Conservation (phyloP, 2,797 vertebrate species). For the Apogon hyalosoma region DNA sequence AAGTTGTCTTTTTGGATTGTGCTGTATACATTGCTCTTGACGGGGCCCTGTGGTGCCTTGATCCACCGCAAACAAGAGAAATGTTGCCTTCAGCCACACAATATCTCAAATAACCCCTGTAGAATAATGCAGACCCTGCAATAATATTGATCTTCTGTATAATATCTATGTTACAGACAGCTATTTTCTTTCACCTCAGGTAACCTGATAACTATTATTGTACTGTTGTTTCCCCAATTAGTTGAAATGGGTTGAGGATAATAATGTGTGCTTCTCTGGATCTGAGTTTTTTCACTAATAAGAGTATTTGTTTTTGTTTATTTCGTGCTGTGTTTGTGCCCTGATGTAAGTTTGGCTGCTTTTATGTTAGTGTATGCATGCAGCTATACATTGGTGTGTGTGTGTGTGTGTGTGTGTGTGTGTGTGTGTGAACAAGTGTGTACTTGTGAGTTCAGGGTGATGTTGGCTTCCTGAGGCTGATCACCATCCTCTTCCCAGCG, state of each 20-base stretch:
- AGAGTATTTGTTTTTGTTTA: conserved; percentile 19
- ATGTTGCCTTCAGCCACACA: conserved; percentile 39
- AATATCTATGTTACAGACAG: conserved; percentile 29
- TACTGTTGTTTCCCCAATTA: conserved; percentile 41
- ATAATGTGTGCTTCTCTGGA: background rate
- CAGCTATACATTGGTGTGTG: conserved; percentile 35
- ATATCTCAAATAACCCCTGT: conserved; percentile 32
- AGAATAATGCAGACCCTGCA: conserved; percentile 27
- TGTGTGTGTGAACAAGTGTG: conserved; percentile 52
- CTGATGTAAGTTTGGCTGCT: conserved; percentile 19
- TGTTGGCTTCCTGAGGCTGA: conserved; percentile 81
- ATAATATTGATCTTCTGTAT: conserved; percentile 54
- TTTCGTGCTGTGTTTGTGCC: conserved; percentile 6
- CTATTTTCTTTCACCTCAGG: conserved; percentile 33
- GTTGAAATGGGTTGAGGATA: background rate
- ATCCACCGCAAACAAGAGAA: conserved; percentile 28
- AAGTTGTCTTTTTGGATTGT: conserved; percentile 2
- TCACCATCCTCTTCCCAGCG: conserved; percentile 77
- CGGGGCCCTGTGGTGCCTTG: conserved; percentile 25
- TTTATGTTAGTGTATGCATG: conserved; percentile 30
- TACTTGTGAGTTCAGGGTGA: conserved; percentile 69
- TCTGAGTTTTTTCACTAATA: conserved; percentile 26
- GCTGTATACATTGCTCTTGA: conserved; percentile 21
- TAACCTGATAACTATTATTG: conserved; percentile 36
- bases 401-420: too few relatives aligned